phyloP scores from a whole-genome alignment of 1,140 invertebrate species.

The Brachionus angularis region DNA sequence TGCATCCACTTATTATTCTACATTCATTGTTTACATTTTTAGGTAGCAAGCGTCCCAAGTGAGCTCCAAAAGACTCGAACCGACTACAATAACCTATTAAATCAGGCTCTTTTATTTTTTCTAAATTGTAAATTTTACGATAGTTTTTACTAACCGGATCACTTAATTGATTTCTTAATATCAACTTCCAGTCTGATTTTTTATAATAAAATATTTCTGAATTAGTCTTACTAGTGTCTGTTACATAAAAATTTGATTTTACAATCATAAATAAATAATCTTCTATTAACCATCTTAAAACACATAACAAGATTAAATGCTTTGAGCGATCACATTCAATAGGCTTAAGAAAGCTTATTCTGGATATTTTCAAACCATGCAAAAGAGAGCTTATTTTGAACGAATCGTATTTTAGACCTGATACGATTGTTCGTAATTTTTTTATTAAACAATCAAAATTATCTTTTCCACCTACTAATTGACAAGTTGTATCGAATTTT shows the following conservation, averaged over 20 bases:
- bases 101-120: slow-evolving; percentile 21
- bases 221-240: slow-evolving; percentile 41
- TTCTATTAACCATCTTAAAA: slow-evolving; percentile 24
- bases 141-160: slow-evolving; percentile 8
- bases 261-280: slow-evolving; percentile 39
- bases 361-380: slow-evolving; percentile 10
- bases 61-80: slow-evolving; percentile 1
- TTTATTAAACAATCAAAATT: slow-evolving; percentile 27
- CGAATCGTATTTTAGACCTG: slow-evolving; percentile 25
- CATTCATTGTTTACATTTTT: slow-evolving; percentile 42
- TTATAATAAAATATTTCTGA: slow-evolving; percentile 30
- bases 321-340: slow-evolving; percentile 30
- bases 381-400: slow-evolving; percentile 23
- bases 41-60: slow-evolving; percentile 23
- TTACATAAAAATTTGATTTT: slow-evolving; percentile 12
- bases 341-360: slow-evolving; percentile 12
- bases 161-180: slow-evolving; percentile 17
- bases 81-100: neutral
- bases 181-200: slow-evolving; percentile 19
- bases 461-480: slow-evolving; percentile 1
- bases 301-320: neutral
- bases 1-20: slow-evolving; percentile 32
- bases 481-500: slow-evolving; percentile 4
- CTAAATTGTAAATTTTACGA: slow-evolving; percentile 38
- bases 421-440: slow-evolving; percentile 12